Evolutionary conservation across 2,113 vertebrate genomes (phyloP), one percentile per base, ranked within the genome.

Genomic region (Lonchura striata): DNA sequence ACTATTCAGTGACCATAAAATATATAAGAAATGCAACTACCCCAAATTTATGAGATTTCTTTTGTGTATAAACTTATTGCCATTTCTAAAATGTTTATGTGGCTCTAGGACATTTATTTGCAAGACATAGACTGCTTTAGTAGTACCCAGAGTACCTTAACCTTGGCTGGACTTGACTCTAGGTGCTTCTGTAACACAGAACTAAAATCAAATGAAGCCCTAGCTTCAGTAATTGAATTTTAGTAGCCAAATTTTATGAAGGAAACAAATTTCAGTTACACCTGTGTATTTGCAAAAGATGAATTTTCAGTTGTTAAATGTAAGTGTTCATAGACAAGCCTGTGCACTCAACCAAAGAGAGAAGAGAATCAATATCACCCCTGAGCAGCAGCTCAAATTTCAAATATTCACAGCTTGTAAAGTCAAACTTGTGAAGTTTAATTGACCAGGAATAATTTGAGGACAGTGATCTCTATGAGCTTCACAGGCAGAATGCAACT

Each of bases 381-480:
- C 79, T 4, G 64, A 96, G 91, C 86, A 91, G 87, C 81, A 88
- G 95, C 92, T 96, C 93, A 54, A 39, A 94, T 91, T 92, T 91
- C 95, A 89, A 63, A 94, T 95, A 94, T 94, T 96, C 95, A 90
- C 89, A 86, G 87, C 85, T 85, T 95, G 85, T 95, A 88, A 91
- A 94, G 90, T 94, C 4, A 8, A 92, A 94, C 89, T 94, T 78
- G 79, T 91, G 91, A 92, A 95, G 94, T 95, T 95, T 95, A 97
- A 96, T 95, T 96, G 92, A 87, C 79, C 86, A 81, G 75, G 61
- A 96, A 87, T 87, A 91, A 96, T 94, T 85, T 94, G 94, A 92
- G 64, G 89, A 92, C 57, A 76, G 70, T 71, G 89, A 94, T 91
- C 74, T 76, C 53, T 85, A 44, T 75, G 84, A 81, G 82, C 57